phyloP scores from a whole-genome alignment of 35 echinoderm and acorn worm genomes.

The Amphiura filiformis region DNA sequence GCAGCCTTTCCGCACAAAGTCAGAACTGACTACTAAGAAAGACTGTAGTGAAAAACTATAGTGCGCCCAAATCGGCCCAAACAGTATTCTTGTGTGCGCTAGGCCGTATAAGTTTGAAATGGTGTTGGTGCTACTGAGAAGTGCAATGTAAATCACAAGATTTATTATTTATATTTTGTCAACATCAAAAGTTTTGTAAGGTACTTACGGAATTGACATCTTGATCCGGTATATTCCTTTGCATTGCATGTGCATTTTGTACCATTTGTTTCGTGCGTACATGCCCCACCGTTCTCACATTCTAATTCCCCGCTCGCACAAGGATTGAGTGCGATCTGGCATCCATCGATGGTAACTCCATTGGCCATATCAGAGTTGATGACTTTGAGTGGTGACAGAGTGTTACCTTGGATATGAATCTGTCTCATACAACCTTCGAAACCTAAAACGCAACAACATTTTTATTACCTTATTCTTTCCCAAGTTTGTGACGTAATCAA shows the following conservation, averaged over 20 bases:
- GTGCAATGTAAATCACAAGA: too few species aligned
- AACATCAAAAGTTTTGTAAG: too few species aligned
- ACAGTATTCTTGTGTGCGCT: too few species aligned
- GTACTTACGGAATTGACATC: slow-evolving; percentile 3
- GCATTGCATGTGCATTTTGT: not conserved
- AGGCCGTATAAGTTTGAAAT: too few species aligned
- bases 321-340: not conserved
- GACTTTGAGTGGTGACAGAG: not conserved
- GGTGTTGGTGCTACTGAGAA: too few species aligned
- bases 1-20: too few species aligned
- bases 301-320: not conserved
- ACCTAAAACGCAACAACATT: not conserved
- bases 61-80: too few species aligned
- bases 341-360: not conserved
- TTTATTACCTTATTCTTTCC: too few species aligned
- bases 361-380: not conserved
- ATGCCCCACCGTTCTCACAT: not conserved
- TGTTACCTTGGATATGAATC: not conserved
- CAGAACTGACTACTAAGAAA: too few species aligned
- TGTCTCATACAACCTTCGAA: not conserved
- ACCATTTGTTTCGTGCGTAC: not conserved
- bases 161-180: too few species aligned
- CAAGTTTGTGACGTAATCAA: too few species aligned
- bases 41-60: too few species aligned
- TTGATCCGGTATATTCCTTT: not conserved